These are phyloP conservation scores for Drosophila athabasca DNA, from an alignment of 1,140 invertebrate genomes.

Conservation along the genomic window DNA sequence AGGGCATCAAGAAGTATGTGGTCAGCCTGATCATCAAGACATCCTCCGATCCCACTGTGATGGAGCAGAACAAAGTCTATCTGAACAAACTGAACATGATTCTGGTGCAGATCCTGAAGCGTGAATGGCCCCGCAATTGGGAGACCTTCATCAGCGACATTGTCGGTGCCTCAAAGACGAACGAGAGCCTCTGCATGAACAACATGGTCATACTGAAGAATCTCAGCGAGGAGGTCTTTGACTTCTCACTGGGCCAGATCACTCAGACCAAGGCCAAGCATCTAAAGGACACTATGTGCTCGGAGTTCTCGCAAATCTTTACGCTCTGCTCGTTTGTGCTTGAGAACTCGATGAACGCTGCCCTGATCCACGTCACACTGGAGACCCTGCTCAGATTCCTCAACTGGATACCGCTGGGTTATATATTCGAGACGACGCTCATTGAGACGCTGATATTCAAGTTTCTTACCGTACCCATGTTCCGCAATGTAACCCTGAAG, in stretches of 20 bases:
- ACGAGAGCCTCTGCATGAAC: constrained; percentile 99
- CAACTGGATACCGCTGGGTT: constrained; percentile 99
- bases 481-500: constrained; percentile 98
- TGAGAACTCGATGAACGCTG: constrained; percentile 98
- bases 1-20: constrained; percentile 99
- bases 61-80: constrained; percentile 98
- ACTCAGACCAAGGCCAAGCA: constrained; percentile 99
- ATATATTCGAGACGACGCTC: constrained; percentile 99
- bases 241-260: constrained; percentile 98
- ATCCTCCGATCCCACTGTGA: constrained; percentile 94
- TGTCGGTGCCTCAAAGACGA: constrained; percentile 99
- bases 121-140: constrained; percentile 99
- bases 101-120: constrained; percentile 98
- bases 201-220: constrained; percentile 99
- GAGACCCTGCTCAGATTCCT: constrained; percentile 98
- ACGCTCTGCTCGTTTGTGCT: constrained; percentile 98
- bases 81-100: constrained; percentile 99
- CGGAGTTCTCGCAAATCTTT: constrained; percentile 99
- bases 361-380: constrained; percentile 95
- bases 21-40: constrained; percentile 99
- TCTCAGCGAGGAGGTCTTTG: constrained; percentile 99
- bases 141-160: constrained; percentile 99
- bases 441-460: constrained; percentile 97
- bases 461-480: constrained; percentile 98
- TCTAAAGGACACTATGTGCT: constrained; percentile 99